Evolutionary conservation across 2,888 invertebrate genomes (phyloP), one percentile per base, ranked within the genome.

Genomic region (Tenthredo mesomela): DNA sequence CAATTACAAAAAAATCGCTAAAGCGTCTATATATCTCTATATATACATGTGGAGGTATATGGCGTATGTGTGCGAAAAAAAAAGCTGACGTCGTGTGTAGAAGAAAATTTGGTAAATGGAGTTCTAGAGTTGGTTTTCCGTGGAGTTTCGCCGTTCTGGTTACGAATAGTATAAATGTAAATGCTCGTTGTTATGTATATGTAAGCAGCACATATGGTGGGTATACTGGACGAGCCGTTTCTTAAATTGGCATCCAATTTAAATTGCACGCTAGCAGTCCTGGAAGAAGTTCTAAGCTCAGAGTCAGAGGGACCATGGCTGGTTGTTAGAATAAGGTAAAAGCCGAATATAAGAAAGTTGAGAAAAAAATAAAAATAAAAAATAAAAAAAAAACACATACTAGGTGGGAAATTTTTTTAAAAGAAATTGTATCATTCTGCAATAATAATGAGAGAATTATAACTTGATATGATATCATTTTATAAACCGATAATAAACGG

Each of bases 201-300:
- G 50, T 40, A 40, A 80, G 25, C 10, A 80, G 40, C 37, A 40
- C 80, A 80, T 61, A 82, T 70, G 67, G 67, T 82, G 82, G 47
- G 61, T 40, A 61, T 61, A 61, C 82, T 12, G 82, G 82, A 67
- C 82, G 47, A 43, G 47, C 67, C 82, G 65, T 82, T 65, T 70
- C 82, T 47, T 82, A 82, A 82, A 82, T 82, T 82, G 82, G 82
- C 82, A 82, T 82, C 82, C 82, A 82, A 82, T 82, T 82, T 82
- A 82, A 82, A 67, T 82, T 43, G 82, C 61, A 82, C 82, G 82
- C 82, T 82, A 61, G 50, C 58, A 80, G 80, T 61, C 80, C 80
- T 61, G 80, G 80, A 29, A 80, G 80, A 15, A 80, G 37, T 80
- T 40, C 33, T 61, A 18, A 37, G 21, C 67, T 47, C 43, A 47